Base-by-base conservation (phyloP, 30 jellyfish, hydroid and myxozoan genomes). In the Aurelia sp. region DNA sequence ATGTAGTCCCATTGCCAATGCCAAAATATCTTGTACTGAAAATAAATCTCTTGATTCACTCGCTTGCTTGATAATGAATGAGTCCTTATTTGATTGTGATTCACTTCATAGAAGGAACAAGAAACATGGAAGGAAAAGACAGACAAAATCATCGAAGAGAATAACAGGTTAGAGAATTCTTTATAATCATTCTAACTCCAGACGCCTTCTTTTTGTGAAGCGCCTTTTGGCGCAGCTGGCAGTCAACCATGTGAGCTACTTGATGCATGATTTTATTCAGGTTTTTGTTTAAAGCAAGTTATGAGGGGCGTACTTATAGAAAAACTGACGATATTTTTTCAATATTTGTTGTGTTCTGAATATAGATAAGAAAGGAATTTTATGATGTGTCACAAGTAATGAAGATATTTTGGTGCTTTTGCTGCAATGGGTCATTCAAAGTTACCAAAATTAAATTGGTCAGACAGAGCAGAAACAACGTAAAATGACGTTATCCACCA, bases 71-170 rank as follows among this genome's bases (percentile, higher is more conserved):
- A 17, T 77, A 13, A 13, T 40, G 16, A 8, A 30, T 77, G 18
- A 2, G 24, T 13, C 13, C 0, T 4, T n/a, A 38, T 52, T 77
- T 60, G 8, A 44, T 62, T 9, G 20, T 62, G 22, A 61, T 78
- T 30, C 61, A 60, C 13, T 80, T 64, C 27, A 17, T 62, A 93
- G 98, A 80, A 31, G 41, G 98, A 93, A 81, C 95, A 78, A n/a
- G 91, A 76, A 15, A 64, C 41, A 18, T 77, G 87, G 71, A 76
- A 84, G 90, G 97, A 83, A 64, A 83, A 82, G 68, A 72, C 98
- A n/a, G 92, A 83, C 41, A 84, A 70, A 15, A 84, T 93, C 31
- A 95, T 93, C 33, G 84, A 88, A 3, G 98, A 93, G 68, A 93
- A 93, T 73, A 74, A 66, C 83, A 81, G 96, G 98, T 93, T 13